Conservation (phyloP, 2,797 vertebrate genomes). For the Emydoidea blandingii region DNA sequence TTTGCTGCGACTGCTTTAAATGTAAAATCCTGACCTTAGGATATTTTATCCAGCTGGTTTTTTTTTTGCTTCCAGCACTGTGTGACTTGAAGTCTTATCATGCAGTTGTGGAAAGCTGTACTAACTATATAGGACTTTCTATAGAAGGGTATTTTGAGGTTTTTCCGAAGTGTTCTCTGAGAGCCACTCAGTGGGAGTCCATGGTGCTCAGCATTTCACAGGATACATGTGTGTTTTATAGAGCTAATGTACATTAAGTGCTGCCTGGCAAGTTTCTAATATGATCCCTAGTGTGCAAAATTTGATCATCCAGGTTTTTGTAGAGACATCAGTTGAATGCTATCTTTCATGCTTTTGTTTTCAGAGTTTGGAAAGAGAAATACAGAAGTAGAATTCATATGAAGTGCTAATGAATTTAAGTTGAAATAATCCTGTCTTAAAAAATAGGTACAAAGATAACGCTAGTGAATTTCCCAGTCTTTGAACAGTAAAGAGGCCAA, state of each 20-base stretch:
- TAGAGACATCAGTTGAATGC: background rate
- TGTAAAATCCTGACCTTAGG: conserved; percentile 71
- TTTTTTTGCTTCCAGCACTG: conserved; percentile 29
- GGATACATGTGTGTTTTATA: background rate
- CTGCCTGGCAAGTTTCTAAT: conserved; percentile 5
- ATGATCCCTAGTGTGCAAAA: background rate
- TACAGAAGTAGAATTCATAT: background rate
- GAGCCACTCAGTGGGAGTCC: conserved; percentile 1
- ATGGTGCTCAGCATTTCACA: background rate
- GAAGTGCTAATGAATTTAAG: background rate
- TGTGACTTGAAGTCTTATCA: conserved; percentile 43
- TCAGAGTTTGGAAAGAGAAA: background rate
- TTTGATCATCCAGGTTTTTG: background rate
- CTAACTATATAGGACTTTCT: background rate
- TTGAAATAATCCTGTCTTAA: background rate
- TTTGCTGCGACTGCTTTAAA: conserved; percentile 70
- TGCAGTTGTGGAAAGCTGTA: conserved; percentile 22
- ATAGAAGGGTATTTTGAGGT: background rate
- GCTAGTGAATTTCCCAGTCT: background rate
- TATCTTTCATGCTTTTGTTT: background rate
- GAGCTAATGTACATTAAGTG: background rate
- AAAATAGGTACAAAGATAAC: background rate
- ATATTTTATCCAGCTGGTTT: conserved; percentile 62
- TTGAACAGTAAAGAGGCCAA: background rate
- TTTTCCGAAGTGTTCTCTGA: background rate